Evolutionary conservation across 2,888 invertebrate species (phyloP).

Genomic region (Drosophila nr. perissopoda): DNA sequence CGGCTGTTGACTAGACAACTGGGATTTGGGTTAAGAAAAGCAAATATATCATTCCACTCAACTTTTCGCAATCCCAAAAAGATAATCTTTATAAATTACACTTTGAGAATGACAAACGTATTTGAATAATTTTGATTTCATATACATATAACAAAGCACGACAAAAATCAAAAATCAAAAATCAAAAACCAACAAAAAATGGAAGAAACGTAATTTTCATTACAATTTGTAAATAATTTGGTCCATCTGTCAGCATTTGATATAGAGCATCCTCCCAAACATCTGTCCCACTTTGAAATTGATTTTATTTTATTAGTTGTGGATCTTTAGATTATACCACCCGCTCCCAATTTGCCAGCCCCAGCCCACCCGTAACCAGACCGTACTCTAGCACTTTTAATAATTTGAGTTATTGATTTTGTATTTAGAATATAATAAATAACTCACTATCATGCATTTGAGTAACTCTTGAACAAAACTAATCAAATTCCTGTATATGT

Average conservation of each 20-base stretch:
- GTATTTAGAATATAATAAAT: slow-evolving; percentile 8
- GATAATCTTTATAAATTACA: neutral
- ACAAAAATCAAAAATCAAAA: neutral
- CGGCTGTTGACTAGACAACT: slow-evolving; percentile 32
- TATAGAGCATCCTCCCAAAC: slow-evolving; percentile 11
- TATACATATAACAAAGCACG: slow-evolving; percentile 8
- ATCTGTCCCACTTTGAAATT: neutral
- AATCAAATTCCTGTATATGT: slow-evolving; percentile 43
- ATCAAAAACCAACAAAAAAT: neutral
- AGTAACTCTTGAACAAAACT: slow-evolving; percentile 38
- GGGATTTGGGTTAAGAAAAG: neutral
- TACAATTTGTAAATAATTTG: slow-evolving; percentile 11
- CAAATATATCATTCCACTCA: slow-evolving; percentile 4
- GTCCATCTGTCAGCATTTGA: slow-evolving; percentile 12
- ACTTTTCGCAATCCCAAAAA: neutral
- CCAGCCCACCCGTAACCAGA: neutral
- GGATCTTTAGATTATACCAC: neutral
- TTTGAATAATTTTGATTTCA: slow-evolving; percentile 19
- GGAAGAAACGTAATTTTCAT: slow-evolving; percentile 3
- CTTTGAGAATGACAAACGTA: neutral
- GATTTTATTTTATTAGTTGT: neutral
- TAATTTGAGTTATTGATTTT: slow-evolving; percentile 16
- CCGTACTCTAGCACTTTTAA: slow-evolving; percentile 23
- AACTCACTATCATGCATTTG: slow-evolving; percentile 48
- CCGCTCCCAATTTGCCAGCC: neutral